Base-by-base conservation (phyloP, 2,113 vertebrate genomes). In the Myrmecophaga tridactyla region DNA sequence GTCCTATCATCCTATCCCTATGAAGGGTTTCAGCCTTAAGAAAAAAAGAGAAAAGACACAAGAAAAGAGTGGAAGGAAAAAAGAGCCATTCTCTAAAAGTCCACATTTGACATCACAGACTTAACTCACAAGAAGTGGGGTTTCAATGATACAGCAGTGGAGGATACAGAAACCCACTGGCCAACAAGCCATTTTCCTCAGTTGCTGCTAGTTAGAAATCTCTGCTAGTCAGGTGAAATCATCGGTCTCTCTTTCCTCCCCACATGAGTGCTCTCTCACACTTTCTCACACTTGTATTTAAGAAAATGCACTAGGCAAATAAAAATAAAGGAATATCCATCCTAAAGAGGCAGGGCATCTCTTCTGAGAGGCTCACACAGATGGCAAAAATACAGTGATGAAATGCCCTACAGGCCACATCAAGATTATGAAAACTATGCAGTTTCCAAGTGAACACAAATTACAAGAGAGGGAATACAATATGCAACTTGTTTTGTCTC, bases 91-190 rank as follows among this genome's bases (percentile, higher is more conserved):
- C 83, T 89, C 86, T 92, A 60, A 87, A 72, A 56, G 96, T 60
- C 93, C 96, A 87, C 92, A 96, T 92, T 86, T 96, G 86, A 95
- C 62, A 96, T 92, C 80, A 86, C 80, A 97, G 75, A 88, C 93
- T 96, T 69, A 95, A 86, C 89, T 97, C 92, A 78, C 92, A 97
- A 77, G 69, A 91, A 95, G 95, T 65, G 86, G 86, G 91, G 78
- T 91, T 97, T 93, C 85, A 96, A 86, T 94, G 86, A 94, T 72
- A 87, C 93, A 92, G 81, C 96, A 97, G 92, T 34, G 88, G 67
- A 8, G 0, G 94, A 6, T 41, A 34, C 62, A 95, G 56, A 89
- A 62, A 0, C 39, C 13, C 56, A 89, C 9, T 18, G 73, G 21
- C 69, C 46, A 2, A 20, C 3, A 67, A 0, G 39, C 15, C 0